These are phyloP conservation scores for Opisthograptis luteolata DNA, from an alignment of 2,888 invertebrate genomes.

Conservation along the genomic window DNA sequence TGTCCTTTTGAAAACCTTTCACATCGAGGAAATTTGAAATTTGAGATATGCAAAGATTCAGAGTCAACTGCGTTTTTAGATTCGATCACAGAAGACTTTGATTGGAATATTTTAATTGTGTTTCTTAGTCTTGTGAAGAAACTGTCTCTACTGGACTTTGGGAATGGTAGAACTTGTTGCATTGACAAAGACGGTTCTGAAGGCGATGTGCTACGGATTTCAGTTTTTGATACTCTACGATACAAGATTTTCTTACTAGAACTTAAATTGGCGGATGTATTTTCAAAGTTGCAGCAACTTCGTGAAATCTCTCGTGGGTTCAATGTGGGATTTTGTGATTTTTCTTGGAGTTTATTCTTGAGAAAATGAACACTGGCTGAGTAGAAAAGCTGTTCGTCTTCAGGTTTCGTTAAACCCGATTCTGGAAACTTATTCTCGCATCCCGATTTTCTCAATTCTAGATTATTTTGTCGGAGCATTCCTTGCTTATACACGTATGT, in stretches of 20 bases:
- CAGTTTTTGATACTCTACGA: slow-evolving; percentile 24
- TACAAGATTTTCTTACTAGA: slow-evolving; percentile 7
- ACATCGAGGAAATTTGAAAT: slow-evolving; percentile 65
- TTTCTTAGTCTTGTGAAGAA: slow-evolving; percentile 60
- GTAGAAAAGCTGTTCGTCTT: slow-evolving; percentile 65
- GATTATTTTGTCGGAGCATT: slow-evolving; percentile 53
- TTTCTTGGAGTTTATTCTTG: slow-evolving; percentile 64
- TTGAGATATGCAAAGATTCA: slow-evolving; percentile 53
- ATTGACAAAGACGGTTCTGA: slow-evolving; percentile 49
- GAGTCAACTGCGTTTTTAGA: slow-evolving; percentile 39
- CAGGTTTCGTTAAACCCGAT: slow-evolving; percentile 44
- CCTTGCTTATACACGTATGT: slow-evolving; percentile 44
- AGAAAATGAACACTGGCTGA: slow-evolving; percentile 73
- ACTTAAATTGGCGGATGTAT: slow-evolving; percentile 6
- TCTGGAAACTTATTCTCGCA: slow-evolving; percentile 38
- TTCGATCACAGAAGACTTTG: slow-evolving; percentile 6
- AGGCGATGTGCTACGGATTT: not conserved
- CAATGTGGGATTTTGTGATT: slow-evolving; percentile 35
- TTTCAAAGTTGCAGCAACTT: slow-evolving; percentile 57
- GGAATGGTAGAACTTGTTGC: slow-evolving; percentile 72
- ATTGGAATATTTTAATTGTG: slow-evolving; percentile 49
- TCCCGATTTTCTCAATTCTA: slow-evolving; percentile 24
- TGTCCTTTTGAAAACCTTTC: slow-evolving; percentile 44
- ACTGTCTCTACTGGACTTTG: slow-evolving; percentile 59
- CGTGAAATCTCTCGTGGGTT: slow-evolving; percentile 45